Evolutionary conservation across 92 coral and sea anemone species (phyloP).

Genomic region (Palythoa grandiflora): DNA sequence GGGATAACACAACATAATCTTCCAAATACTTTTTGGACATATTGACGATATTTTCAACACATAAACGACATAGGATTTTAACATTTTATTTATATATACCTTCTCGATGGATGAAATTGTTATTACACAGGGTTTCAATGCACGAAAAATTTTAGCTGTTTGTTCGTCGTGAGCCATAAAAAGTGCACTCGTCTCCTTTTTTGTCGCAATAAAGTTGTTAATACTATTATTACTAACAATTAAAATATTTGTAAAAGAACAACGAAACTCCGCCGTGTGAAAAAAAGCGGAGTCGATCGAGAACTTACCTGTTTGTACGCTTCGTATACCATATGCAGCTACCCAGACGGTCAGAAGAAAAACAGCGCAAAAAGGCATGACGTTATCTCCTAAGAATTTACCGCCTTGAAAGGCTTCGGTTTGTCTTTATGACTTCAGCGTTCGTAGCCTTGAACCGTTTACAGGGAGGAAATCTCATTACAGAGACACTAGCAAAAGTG

Average conservation of each 20-base stretch:
- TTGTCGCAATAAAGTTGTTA: constrained; percentile 18
- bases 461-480: constrained; percentile 8
- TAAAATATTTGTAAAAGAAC: constrained; percentile 21
- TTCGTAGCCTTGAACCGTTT: not conserved
- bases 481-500: not conserved
- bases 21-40: not conserved
- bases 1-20: not conserved
- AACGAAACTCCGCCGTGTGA: not conserved
- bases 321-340: not conserved
- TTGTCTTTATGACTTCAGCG: not conserved
- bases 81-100: constrained; percentile 22
- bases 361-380: constrained; percentile 20
- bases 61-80: not conserved
- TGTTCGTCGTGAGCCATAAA: not conserved
- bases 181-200: not conserved
- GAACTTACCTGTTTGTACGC: constrained; percentile 16
- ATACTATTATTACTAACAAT: constrained; percentile 38
- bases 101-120: not conserved
- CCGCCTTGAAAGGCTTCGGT: constrained; percentile 1
- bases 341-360: not conserved
- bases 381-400: constrained; percentile 8
- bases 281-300: not conserved
- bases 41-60: constrained; percentile 6
- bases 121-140: not conserved
- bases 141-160: constrained; percentile 1